phyloP scores from a whole-genome alignment of 1,140 invertebrate genomes.

The Potamilus streckersoni region DNA sequence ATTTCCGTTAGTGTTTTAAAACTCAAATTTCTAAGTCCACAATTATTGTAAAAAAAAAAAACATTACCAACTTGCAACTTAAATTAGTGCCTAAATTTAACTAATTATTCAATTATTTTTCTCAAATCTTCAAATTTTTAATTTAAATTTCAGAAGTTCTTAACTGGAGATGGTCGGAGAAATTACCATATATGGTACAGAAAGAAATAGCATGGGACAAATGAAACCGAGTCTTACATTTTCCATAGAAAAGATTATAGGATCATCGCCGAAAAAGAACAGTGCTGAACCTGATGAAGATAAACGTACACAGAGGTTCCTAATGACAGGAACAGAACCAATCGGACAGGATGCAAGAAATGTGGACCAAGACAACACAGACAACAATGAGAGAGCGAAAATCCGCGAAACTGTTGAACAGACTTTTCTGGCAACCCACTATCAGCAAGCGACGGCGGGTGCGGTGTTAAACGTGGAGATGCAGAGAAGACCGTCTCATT shows the following conservation, averaged over 20 bases:
- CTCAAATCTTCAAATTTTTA: too few relatives aligned
- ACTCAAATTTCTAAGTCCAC: too few relatives aligned
- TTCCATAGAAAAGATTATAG: conserved; percentile 60
- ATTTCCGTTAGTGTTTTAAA: too few relatives aligned
- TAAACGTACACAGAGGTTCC: neutral
- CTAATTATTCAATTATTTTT: too few relatives aligned
- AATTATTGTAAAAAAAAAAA: too few relatives aligned
- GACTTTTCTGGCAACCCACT: conserved; percentile 14
- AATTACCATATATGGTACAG: too few relatives aligned
- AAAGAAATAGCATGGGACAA: too few relatives aligned
- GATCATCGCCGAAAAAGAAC: conserved; percentile 7
- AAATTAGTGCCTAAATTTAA: too few relatives aligned
- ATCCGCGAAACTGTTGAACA: neutral
- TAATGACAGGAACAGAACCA: neutral
- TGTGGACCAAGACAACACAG: neutral
- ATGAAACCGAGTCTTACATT: conserved; percentile 48
- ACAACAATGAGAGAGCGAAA: neutral
- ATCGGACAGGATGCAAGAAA: neutral
- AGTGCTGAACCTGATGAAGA: conserved; percentile 21
- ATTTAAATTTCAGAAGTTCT: too few relatives aligned
- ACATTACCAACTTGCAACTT: too few relatives aligned
- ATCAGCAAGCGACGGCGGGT: conserved; percentile 20
- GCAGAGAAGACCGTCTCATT: conserved; percentile 7
- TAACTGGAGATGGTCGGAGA: too few relatives aligned
- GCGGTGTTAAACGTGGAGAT: conserved; percentile 19